Evolutionary conservation across 2,113 vertebrate genomes (phyloP).

Genomic region (Hemichromis elongatus): DNA sequence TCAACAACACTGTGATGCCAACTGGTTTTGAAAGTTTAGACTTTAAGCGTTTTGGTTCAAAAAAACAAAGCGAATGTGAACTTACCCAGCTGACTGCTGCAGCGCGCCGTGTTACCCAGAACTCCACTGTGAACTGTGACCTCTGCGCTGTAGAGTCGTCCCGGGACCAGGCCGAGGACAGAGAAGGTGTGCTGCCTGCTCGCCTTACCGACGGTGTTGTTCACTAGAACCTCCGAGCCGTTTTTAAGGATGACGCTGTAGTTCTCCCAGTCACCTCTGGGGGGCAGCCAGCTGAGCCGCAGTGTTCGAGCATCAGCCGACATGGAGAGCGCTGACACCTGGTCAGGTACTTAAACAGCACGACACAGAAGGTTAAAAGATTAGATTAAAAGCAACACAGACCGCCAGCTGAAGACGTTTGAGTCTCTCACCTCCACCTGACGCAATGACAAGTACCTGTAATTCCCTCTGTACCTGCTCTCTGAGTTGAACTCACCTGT

Average conservation of each 20-base stretch:
- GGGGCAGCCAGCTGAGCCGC: conserved; percentile 81
- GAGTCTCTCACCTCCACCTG: neutral
- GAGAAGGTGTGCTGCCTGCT: conserved; percentile 37
- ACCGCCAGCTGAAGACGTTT: neutral
- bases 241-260: conserved; percentile 80
- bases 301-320: conserved; percentile 56
- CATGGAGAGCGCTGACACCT: conserved; percentile 69
- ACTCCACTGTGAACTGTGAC: conserved; percentile 79
- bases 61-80: neutral
- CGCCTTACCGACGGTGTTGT: conserved; percentile 64
- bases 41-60: neutral
- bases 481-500: conserved; percentile 64
- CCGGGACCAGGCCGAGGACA: conserved; percentile 70
- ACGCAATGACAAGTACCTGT: neutral
- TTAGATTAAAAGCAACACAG: neutral
- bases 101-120: conserved; percentile 69
- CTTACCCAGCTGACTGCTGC: conserved; percentile 79
- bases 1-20: fast-evolving
- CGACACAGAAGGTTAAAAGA: neutral
- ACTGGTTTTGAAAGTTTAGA: neutral
- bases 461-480: neutral
- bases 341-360: conserved; percentile 76
- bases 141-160: conserved; percentile 77
- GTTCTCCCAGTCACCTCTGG: conserved; percentile 84
- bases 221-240: conserved; percentile 66